Percentiles rank a stretch among this genome's conserved stretches.
Conservation (phyloP, 2,113 vertebrate genomes). For the Neopipo cinnamomea region DNA sequence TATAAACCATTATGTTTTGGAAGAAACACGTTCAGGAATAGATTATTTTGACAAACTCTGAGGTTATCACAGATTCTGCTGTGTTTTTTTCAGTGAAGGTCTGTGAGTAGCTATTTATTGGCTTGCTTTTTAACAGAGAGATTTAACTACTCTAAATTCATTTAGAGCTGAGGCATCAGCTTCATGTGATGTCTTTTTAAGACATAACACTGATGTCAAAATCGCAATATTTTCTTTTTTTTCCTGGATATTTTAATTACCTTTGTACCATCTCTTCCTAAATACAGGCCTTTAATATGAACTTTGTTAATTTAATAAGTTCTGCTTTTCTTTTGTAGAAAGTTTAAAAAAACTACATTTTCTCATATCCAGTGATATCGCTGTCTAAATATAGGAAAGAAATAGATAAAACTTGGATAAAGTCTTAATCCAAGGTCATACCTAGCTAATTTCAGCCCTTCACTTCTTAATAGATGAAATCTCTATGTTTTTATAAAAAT, state of each 20-base stretch:
- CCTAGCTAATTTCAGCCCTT: not conserved
- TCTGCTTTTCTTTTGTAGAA: not conserved
- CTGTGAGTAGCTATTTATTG: not conserved
- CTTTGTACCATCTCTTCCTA: not conserved
- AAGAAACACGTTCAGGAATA: not conserved
- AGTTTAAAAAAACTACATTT: not conserved
- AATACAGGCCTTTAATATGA: not conserved
- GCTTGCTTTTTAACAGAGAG: not conserved
- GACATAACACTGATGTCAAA: not conserved
- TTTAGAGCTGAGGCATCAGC: not conserved
- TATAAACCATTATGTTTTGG: not conserved
- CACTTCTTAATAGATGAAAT: not conserved
- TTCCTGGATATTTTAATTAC: conserved; percentile 1
- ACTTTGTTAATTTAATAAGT: not conserved
- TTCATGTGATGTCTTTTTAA: not conserved
- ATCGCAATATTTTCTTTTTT: not conserved
- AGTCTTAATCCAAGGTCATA: not conserved
- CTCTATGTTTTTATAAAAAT: not conserved
- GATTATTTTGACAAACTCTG: not conserved
- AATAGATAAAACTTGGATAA: not conserved
- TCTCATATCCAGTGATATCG: not conserved
- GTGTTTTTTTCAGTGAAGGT: not conserved
- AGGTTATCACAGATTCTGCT: not conserved
- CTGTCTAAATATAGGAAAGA: not conserved
- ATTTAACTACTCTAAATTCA: not conserved